Evolutionary conservation across 2,888 invertebrate genomes (phyloP), one percentile per base, ranked within the genome.

Genomic region (Oscheius sp.): DNA sequence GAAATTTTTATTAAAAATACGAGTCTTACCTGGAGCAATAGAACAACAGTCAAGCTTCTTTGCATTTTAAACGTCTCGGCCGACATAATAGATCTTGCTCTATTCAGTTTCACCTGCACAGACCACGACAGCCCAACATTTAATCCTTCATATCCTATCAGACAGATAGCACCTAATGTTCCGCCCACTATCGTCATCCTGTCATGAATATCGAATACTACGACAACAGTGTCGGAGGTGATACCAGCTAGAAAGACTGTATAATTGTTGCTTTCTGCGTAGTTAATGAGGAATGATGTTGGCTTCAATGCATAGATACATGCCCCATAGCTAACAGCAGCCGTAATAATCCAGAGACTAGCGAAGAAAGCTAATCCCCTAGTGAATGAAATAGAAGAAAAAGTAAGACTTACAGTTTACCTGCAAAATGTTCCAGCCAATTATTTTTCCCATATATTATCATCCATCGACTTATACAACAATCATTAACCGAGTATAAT

Each of bases 1-100:
- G n/a, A n/a, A n/a, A n/a, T n/a, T n/a, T n/a, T n/a, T n/a, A n/a
- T n/a, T n/a, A n/a, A n/a, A n/a, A n/a, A n/a, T n/a, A n/a, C n/a
- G n/a, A n/a, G n/a, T n/a, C n/a, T n/a, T n/a, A n/a, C n/a, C n/a
- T n/a, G n/a, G n/a, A n/a, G n/a, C n/a, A n/a, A n/a, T n/a, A n/a
- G n/a, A 41, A 41, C 14, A 41, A 41, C 3, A 41, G 41, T 12
- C 5, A 41, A 36, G 36, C 41, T 12, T 41, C 41, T 41, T 3
- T 12, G 41, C 41, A 41, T 41, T 41, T 41, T 41, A 20, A 33
- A 54, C 17, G 33, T 54, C 33, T 54, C 54, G 14, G 54, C 32
- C 20, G 33, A 33, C 54, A 54, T 54, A 6, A 20, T 17, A 20
- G 20, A 22, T 12, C 54, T 28, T 2, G 14, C 17, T 54, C 36